phyloP scores from a whole-genome alignment of 1,140 invertebrate genomes.

The Neotoxoptera formosana region DNA sequence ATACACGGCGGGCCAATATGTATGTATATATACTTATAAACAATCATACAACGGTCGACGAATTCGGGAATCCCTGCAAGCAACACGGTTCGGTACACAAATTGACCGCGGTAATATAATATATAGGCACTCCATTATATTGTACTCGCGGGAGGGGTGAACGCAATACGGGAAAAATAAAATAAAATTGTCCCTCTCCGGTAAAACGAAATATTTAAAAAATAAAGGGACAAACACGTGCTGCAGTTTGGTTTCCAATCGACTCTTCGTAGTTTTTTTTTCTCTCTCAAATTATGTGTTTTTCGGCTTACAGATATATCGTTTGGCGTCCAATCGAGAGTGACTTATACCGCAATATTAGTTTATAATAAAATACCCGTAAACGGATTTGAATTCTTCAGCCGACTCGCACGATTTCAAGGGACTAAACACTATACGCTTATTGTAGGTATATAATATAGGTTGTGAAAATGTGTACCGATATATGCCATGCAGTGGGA shows the following conservation, averaged over 20 bases:
- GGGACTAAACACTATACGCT: background rate
- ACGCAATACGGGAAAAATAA: background rate
- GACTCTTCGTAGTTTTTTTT: background rate
- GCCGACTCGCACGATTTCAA: too few species aligned
- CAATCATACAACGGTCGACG: background rate
- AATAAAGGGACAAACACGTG: background rate
- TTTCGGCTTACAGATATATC: background rate
- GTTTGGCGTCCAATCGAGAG: too few species aligned
- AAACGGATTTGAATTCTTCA: too few species aligned
- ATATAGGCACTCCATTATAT: background rate
- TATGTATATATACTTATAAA: background rate
- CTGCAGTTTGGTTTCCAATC: too few species aligned
- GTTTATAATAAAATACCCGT: too few species aligned
- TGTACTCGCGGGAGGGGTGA: background rate
- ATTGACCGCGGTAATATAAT: background rate
- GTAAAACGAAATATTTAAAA: background rate
- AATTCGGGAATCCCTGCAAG: background rate
- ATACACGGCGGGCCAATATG: background rate
- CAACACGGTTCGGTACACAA: conserved; percentile 2
- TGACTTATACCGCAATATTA: too few species aligned
- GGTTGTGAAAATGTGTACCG: background rate
- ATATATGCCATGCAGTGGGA: background rate
- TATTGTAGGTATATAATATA: background rate
- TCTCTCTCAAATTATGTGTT: background rate
- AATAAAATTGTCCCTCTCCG: background rate